These are phyloP conservation scores for Nothoprocta pentlandii DNA, from an alignment of 2,113 vertebrate genomes.

Conservation along the genomic window DNA sequence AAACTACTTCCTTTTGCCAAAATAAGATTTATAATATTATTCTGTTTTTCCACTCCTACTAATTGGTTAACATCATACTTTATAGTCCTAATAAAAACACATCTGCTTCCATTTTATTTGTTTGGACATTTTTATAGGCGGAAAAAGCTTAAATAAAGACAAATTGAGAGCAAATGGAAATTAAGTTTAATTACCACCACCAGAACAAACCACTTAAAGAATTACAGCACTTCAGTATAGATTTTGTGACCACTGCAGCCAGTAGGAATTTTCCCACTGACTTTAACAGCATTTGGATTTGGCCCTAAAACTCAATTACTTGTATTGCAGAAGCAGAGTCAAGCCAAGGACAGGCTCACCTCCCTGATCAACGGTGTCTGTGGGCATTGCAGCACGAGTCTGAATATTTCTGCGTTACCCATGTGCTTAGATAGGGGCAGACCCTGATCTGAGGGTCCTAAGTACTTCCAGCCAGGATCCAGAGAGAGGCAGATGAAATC, in stretches of 20 bases:
- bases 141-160: slow-evolving; percentile 62
- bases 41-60: not conserved
- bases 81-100: slow-evolving; percentile 53
- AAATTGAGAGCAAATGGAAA: slow-evolving; percentile 34
- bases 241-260: slow-evolving; percentile 24
- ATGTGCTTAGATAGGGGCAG: not conserved
- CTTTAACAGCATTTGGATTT: slow-evolving; percentile 32
- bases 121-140: slow-evolving; percentile 24
- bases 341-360: not conserved
- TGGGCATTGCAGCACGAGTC: not conserved
- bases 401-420: not conserved
- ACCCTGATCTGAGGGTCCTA: not conserved
- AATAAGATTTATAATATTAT: not conserved
- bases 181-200: slow-evolving; percentile 51
- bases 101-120: slow-evolving; percentile 42
- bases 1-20: not conserved
- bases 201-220: slow-evolving; percentile 41
- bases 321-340: not conserved
- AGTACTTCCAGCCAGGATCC: not conserved
- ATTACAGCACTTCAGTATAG: slow-evolving; percentile 9
- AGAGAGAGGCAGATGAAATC: not conserved
- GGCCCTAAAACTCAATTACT: slow-evolving; percentile 14
- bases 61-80: slow-evolving; percentile 38
- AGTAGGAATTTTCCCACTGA: slow-evolving; percentile 1
- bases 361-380: not conserved